Evolutionary conservation across 2,888 invertebrate species (phyloP).

Genomic region (Dioctria rufipes): DNA sequence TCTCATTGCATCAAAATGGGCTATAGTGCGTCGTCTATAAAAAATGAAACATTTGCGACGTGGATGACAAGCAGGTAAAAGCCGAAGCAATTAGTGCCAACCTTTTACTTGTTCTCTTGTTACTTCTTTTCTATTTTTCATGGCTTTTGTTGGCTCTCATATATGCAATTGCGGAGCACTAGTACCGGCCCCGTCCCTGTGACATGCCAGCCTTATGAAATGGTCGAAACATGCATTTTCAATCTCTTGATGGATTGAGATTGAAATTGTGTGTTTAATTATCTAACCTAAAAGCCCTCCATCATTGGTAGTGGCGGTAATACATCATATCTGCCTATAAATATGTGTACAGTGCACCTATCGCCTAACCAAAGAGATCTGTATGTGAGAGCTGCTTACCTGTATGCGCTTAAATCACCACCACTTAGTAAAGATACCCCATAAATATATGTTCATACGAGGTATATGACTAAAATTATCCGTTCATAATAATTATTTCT

Average conservation of each 20-base stretch:
- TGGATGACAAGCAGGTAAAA: slow-evolving; percentile 54
- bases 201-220: slow-evolving; percentile 38
- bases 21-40: slow-evolving; percentile 48
- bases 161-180: slow-evolving; percentile 30
- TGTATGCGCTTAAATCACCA: slow-evolving; percentile 37
- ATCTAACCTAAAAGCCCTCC: slow-evolving; percentile 57
- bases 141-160: slow-evolving; percentile 32
- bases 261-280: slow-evolving; percentile 59
- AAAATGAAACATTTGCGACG: slow-evolving; percentile 53
- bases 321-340: slow-evolving; percentile 19
- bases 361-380: neutral
- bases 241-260: slow-evolving; percentile 58
- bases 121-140: slow-evolving; percentile 49
- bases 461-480: slow-evolving; percentile 1
- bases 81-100: slow-evolving; percentile 55
- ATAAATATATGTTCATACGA: neutral
- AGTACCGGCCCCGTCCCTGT: slow-evolving; percentile 30
- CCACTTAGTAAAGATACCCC: neutral
- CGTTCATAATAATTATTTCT: slow-evolving; percentile 39
- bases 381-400: slow-evolving; percentile 25
- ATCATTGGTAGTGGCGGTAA: slow-evolving; percentile 52
- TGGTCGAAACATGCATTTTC: slow-evolving; percentile 57
- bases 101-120: slow-evolving; percentile 53
- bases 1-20: slow-evolving; percentile 55
- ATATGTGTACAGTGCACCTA: neutral